These are phyloP conservation scores for Pissodes strobi DNA, from an alignment of 1,140 invertebrate genomes.

Conservation along the genomic window DNA sequence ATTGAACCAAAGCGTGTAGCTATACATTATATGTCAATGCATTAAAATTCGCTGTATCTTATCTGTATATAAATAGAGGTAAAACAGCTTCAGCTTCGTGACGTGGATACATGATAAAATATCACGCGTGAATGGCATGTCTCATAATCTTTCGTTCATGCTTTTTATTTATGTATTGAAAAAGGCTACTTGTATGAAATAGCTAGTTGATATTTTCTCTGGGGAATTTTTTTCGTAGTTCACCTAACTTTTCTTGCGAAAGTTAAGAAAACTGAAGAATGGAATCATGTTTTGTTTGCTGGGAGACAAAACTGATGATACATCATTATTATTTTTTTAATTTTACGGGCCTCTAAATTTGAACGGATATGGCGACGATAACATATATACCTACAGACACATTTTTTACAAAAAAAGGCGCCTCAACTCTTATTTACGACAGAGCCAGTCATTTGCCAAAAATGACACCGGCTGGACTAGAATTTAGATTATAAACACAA, in stretches of 20 bases:
- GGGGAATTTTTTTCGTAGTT: too few species aligned
- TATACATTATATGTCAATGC: neutral
- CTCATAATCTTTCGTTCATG: neutral
- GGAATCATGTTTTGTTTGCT: neutral
- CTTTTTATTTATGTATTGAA: too few species aligned
- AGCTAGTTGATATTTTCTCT: too few species aligned
- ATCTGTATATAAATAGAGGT: neutral
- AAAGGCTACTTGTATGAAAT: too few species aligned
- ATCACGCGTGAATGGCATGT: neutral
- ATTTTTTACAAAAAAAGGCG: too few species aligned
- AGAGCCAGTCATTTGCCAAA: neutral
- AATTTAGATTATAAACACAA: neutral
- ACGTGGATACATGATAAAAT: neutral
- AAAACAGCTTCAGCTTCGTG: neutral
- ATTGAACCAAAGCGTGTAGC: too few species aligned
- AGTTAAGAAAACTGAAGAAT: neutral
- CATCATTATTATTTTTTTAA: too few species aligned
- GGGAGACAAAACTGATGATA: neutral
- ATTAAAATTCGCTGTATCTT: neutral
- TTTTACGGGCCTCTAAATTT: too few species aligned
- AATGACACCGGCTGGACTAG: neutral
- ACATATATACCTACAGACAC: too few species aligned
- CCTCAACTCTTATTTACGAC: too few species aligned
- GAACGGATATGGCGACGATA: too few species aligned
- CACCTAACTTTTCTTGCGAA: too few species aligned